Conservation (phyloP, 1,140 invertebrate species). For the Tetranychus cinnabarinus region DNA sequence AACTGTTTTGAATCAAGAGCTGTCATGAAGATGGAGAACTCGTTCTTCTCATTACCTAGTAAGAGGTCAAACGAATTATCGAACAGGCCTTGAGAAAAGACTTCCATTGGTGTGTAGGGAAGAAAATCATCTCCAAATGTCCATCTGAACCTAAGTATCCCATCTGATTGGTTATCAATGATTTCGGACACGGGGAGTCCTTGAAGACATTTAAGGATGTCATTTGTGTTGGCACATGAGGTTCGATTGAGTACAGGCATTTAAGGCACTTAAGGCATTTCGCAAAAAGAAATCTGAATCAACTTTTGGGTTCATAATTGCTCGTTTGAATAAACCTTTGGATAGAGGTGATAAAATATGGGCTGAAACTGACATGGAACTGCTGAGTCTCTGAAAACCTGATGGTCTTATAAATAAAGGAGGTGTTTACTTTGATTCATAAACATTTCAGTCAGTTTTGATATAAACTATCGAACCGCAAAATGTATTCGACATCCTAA, state of each 20-base stretch:
- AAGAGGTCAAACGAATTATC: background rate
- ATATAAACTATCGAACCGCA: too few relatives aligned
- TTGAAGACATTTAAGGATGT: background rate
- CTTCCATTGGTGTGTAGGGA: background rate
- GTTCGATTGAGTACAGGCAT: background rate
- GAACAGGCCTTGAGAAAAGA: background rate
- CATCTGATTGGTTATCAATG: background rate
- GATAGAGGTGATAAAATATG: constrained; percentile 31
- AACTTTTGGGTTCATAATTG: background rate
- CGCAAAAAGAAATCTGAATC: background rate
- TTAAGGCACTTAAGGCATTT: too few relatives aligned
- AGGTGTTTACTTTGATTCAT: too few relatives aligned
- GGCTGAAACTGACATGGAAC: constrained; percentile 29
- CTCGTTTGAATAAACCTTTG: constrained; percentile 11
- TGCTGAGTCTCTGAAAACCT: constrained; percentile 31
- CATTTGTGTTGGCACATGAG: background rate
- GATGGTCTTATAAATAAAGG: too few relatives aligned
- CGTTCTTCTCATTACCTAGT: background rate
- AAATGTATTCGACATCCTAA: too few relatives aligned
- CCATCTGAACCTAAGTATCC: background rate
- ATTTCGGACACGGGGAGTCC: background rate
- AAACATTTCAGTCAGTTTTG: too few relatives aligned
- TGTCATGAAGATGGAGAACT: background rate
- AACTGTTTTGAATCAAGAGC: background rate
- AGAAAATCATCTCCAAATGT: background rate